Evolutionary conservation across 2,888 invertebrate species (phyloP).

Genomic region (Aelia acuminata): DNA sequence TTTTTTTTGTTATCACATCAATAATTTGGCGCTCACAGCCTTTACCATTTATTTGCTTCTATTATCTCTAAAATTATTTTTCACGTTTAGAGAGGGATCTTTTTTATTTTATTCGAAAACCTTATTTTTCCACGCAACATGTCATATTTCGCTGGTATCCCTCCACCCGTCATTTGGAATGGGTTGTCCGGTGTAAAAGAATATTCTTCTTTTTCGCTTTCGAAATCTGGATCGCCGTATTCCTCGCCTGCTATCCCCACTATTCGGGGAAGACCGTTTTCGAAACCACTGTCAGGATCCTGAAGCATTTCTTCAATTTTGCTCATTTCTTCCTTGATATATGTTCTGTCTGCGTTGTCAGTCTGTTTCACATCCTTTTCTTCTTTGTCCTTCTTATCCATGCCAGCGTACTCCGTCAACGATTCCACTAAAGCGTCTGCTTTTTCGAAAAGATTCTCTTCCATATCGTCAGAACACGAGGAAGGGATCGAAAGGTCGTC

Average conservation of each 20-base stretch:
- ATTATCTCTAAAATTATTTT: background rate
- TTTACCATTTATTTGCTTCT: no score
- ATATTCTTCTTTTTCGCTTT: background rate
- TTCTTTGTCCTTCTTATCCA: background rate
- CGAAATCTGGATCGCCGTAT: background rate
- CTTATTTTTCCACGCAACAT: background rate
- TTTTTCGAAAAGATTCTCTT: background rate
- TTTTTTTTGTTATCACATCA: no score
- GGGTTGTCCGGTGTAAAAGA: background rate
- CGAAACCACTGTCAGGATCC: background rate
- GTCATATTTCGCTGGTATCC: background rate
- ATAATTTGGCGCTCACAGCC: no score
- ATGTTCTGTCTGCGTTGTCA: background rate
- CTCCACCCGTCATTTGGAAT: background rate
- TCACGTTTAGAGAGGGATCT: background rate
- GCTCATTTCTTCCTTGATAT: background rate
- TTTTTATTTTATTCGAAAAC: background rate
- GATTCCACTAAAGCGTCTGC: background rate
- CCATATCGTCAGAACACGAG: background rate
- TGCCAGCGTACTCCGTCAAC: background rate
- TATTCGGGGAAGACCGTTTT: background rate
- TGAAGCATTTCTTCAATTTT: background rate
- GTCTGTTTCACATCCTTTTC: background rate
- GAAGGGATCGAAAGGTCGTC: background rate
- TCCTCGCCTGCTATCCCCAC: background rate